Evolutionary conservation across 2,113 vertebrate species (phyloP).

Genomic region (Ciconia stormi): DNA sequence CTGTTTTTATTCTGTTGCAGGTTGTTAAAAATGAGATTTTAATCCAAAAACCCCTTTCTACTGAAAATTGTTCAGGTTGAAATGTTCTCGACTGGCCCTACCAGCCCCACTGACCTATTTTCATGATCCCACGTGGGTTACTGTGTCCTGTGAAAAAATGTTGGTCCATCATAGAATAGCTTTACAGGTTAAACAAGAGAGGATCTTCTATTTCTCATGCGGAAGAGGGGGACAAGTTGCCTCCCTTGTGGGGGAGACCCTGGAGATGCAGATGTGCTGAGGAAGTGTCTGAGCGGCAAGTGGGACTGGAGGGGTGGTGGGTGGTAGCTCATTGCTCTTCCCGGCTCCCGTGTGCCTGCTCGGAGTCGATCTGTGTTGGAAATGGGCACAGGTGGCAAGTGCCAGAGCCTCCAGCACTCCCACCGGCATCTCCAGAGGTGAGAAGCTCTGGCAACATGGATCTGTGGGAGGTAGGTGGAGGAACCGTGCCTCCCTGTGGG

Average conservation of each 20-base stretch:
- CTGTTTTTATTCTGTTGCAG: background rate
- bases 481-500: conserved; percentile 28
- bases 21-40: background rate
- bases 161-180: background rate
- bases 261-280: background rate
- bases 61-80: background rate
- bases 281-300: background rate
- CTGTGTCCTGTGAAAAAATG: background rate
- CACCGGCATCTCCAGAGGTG: background rate
- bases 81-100: background rate
- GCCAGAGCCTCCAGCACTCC: background rate
- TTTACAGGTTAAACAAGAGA: background rate
- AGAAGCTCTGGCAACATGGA: background rate
- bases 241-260: background rate
- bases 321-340: background rate
- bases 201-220: background rate
- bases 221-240: background rate
- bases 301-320: background rate
- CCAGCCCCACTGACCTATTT: background rate
- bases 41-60: background rate
- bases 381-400: background rate
- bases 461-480: background rate
- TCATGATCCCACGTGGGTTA: background rate
- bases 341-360: accelerated
- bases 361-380: accelerated